Evolutionary conservation across 2,888 invertebrate species (phyloP), one percentile per base, ranked within the genome.

Genomic region (Drosophila ustulata): DNA sequence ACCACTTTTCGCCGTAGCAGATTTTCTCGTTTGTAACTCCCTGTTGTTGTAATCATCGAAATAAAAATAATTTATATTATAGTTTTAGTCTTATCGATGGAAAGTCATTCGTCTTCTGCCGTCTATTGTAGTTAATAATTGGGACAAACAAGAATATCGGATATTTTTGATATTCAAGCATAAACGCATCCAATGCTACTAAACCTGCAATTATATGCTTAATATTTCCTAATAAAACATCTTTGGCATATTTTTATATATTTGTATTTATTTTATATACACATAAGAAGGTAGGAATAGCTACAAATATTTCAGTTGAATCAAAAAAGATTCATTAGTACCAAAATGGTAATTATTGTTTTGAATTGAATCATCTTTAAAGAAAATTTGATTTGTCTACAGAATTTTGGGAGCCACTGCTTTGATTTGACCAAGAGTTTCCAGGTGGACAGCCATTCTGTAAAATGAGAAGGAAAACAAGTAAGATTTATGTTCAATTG

Each of bases 351-450:
- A 77, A 51, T 56, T 53, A 63, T 13, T 28, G 57, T 45, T 49
- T 32, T 58, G 45, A 26, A 47, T 56, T 55, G 23, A 45, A 64
- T 23, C 56, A 34, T 18, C 18, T 69, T 84, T 72, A 86, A 53
- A 86, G 78, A 79, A 80, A 89, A 66, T 89, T 86, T 13, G 87
- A 74, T 76, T 86, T 86, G 32, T 89, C 89, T 49, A 68, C 78
- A 18, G 89, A 78, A 50, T 85, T 85, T 66, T 86, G 86, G 8
- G 89, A 88, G 47, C 88, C 85, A 52, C 88, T 89, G 77, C 81
- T 84, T 56, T 90, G 90, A 71, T 90, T 86, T 18, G 90, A 89
- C 89, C 89, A 89, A 18, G 90, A 78, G 52, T 86, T 90, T 9
- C 70, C 67, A 18, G 72, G 61, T 6, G 71, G 50, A 28, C 78